Evolutionary conservation across 2,113 vertebrate species (phyloP).

Genomic region (Microtus oregoni): DNA sequence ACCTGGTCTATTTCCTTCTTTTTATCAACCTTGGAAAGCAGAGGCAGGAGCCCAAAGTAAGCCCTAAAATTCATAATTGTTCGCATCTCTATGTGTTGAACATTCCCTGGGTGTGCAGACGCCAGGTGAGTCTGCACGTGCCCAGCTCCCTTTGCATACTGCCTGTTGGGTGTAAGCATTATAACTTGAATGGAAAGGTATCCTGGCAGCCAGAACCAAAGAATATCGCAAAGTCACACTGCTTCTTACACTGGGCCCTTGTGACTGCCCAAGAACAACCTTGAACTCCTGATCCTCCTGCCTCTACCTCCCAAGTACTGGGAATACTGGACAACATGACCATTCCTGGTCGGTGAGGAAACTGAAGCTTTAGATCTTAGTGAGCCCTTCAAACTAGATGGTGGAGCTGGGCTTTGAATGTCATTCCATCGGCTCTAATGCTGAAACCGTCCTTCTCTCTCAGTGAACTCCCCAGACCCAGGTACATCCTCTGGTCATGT

Average conservation of each 20-base stretch:
- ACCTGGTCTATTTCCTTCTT: conserved; percentile 7
- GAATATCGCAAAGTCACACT: neutral
- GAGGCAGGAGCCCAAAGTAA: neutral
- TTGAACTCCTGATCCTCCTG: neutral
- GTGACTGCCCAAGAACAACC: neutral
- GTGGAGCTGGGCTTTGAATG: neutral
- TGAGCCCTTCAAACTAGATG: neutral
- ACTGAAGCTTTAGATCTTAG: neutral
- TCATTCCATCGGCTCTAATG: neutral
- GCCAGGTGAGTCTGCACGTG: neutral
- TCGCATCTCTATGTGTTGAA: neutral
- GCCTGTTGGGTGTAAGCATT: neutral
- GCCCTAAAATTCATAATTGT: neutral
- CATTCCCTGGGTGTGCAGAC: neutral
- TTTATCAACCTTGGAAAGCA: neutral
- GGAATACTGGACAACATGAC: neutral
- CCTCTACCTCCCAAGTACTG: neutral
- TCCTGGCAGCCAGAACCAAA: neutral
- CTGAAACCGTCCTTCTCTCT: neutral
- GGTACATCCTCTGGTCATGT: neutral
- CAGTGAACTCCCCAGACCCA: neutral
- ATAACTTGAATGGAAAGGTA: neutral
- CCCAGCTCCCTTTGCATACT: neutral
- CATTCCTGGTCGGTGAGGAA: neutral
- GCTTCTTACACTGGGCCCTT: neutral